Percentiles rank a stretch among this genome's conserved stretches.
These are phyloP conservation scores for Chloroceryle amazona DNA, from an alignment of 2,797 vertebrate genomes.

Conservation along the genomic window DNA sequence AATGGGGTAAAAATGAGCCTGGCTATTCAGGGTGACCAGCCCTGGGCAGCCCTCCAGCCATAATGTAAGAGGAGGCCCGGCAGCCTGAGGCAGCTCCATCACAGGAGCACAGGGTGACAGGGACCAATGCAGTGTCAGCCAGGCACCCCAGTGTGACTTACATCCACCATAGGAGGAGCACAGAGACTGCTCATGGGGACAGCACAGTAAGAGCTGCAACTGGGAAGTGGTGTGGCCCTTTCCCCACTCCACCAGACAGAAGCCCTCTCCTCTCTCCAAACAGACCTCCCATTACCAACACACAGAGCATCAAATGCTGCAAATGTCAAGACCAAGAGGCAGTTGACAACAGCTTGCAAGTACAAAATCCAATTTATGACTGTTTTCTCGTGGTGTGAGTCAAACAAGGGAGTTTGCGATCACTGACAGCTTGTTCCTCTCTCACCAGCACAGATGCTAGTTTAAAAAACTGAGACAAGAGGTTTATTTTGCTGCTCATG, in stretches of 20 bases:
- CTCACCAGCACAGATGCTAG: background rate
- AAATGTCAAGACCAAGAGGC: background rate
- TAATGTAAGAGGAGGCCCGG: background rate
- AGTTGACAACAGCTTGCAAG: background rate
- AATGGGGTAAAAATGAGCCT: background rate
- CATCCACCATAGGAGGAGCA: rapidly evolving
- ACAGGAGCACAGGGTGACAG: background rate
- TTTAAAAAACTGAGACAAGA: background rate
- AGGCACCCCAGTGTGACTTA: background rate
- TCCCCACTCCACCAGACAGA: background rate
- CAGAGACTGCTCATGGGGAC: background rate
- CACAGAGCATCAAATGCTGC: background rate
- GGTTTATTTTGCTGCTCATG: background rate
- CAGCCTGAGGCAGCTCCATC: background rate
- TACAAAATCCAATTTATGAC: background rate
- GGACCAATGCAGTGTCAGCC: background rate
- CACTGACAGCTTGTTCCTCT: background rate
- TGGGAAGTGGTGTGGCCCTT: background rate
- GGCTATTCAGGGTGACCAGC: background rate
- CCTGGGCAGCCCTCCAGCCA: background rate
- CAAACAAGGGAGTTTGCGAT: background rate
- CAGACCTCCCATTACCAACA: background rate
- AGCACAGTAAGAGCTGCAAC: rapidly evolving
- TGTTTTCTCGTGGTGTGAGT: background rate
- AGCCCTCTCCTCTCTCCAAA: background rate